These are phyloP conservation scores for Corella eumyota DNA, from an alignment of 23 tunicate species.

Conservation along the genomic window DNA sequence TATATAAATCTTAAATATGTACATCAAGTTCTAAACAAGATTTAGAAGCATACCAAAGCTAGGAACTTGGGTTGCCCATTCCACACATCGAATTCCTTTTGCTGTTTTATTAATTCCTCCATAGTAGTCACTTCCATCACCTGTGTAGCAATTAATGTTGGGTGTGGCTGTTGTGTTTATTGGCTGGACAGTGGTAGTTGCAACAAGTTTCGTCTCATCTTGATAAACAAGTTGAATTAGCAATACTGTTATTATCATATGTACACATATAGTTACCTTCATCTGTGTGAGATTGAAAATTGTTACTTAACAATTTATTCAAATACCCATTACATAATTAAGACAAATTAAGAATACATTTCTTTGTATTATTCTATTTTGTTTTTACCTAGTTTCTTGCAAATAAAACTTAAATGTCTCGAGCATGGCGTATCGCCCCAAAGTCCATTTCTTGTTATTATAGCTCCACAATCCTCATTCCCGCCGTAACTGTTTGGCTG, in stretches of 20 bases:
- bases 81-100: slow-evolving; percentile 29
- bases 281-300: too few relatives aligned
- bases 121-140: slow-evolving; percentile 44
- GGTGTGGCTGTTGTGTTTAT: slow-evolving; percentile 21
- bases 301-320: too few relatives aligned
- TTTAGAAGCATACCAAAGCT: slow-evolving; percentile 54
- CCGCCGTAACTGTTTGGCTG: slow-evolving; percentile 97
- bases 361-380: too few relatives aligned
- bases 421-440: slow-evolving; percentile 97
- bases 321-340: too few relatives aligned
- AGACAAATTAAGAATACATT: too few relatives aligned
- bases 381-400: slow-evolving; percentile 83
- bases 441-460: slow-evolving; percentile 76
- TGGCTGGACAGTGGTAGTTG: slow-evolving; percentile 36
- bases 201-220: slow-evolving; percentile 43
- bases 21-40: too few relatives aligned
- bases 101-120: slow-evolving; percentile 32
- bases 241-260: too few relatives aligned
- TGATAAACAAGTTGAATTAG: too few relatives aligned
- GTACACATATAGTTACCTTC: too few relatives aligned
- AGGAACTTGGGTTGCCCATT: slow-evolving; percentile 36
- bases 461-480: slow-evolving; percentile 93
- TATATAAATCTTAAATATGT: too few relatives aligned
- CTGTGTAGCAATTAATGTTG: slow-evolving; percentile 54
- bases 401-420: slow-evolving; percentile 72